A percentile compares a stretch with the other conserved stretches of the same genome.
These are phyloP conservation scores for Solenopsis invicta DNA, from an alignment of 1,140 invertebrate genomes.

Conservation along the genomic window DNA sequence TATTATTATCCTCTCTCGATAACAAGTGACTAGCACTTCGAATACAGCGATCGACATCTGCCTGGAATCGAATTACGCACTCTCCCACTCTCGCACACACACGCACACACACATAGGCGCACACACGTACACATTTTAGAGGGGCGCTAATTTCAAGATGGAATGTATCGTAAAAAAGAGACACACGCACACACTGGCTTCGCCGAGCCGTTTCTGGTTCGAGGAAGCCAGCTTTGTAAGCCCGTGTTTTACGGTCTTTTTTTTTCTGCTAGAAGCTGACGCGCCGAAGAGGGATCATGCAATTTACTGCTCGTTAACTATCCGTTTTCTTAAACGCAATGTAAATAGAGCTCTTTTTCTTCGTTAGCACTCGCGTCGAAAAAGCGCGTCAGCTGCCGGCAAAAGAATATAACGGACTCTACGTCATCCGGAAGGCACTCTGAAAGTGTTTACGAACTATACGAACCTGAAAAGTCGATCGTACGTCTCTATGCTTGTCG, in stretches of 20 bases:
- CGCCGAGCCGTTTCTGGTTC: background rate
- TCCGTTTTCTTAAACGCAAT: slow-evolving; percentile 25
- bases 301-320: slow-evolving; percentile 13
- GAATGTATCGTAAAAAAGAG: slow-evolving; percentile 74
- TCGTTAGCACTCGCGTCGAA: background rate
- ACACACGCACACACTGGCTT: background rate
- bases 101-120: background rate
- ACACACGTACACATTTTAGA: background rate
- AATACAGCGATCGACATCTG: slow-evolving; percentile 80
- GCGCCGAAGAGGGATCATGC: background rate
- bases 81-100: slow-evolving; percentile 43
- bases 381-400: slow-evolving; percentile 11
- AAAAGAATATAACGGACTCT: slow-evolving; percentile 22
- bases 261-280: slow-evolving; percentile 15
- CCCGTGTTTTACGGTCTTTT: slow-evolving; percentile 10
- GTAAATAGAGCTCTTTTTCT: slow-evolving; percentile 16
- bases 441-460: slow-evolving; percentile 63
- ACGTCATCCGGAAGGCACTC: slow-evolving; percentile 65
- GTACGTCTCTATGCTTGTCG: slow-evolving; percentile 55
- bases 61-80: slow-evolving; percentile 69
- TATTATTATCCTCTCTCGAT: slow-evolving; percentile 79
- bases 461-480: slow-evolving; percentile 66
- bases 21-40: slow-evolving; percentile 86
- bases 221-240: background rate
- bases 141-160: slow-evolving; percentile 67